Base-by-base conservation (phyloP, 2,888 invertebrate species). In the Epistrophe grossulariae region DNA sequence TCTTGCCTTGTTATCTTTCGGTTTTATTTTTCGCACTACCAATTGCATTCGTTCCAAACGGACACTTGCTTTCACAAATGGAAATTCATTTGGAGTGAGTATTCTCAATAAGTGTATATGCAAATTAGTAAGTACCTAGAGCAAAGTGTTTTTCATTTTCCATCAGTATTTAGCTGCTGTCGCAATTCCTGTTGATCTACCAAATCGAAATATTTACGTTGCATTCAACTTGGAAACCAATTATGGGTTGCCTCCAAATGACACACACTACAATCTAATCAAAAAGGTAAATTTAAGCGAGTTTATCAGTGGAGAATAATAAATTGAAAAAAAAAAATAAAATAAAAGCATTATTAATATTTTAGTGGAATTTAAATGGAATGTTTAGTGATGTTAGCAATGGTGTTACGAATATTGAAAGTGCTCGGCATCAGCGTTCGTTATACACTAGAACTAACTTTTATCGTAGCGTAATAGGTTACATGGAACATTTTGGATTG, bases 201-300 rank as follows among this genome's bases (percentile, higher is more conserved):
- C 95, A 0, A 94, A 95, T 88, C 95, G 95, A 88, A 95, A 95
- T 90, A 95, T 96, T 7, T 96, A 96, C 89, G 93, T 96, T 72
- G 96, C 96, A 0, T 96, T 95, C 91, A 96, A 96, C 92, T 95
- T 96, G 90, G 96, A 96, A 90, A 94, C 95, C 0, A 95, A 95
- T 90, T 96, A 96, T 92, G 92, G 91, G 57, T 91, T 95, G 6
- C 94, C 96, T 0, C 93, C 94, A 31, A 94, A 94, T 0, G 93
- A 94, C 82, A 93, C 94, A 1, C 94, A 94, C 68, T 94, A 94
- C 91, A 88, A 94, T 24, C 94, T 94, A 89, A 94, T 93, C 60
- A 90, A 94, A 79, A 94, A 94, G 70, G 95, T 95, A 91, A 68
- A 28, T 48, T 28, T 17, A 48, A 68, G 50, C 19, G 8, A 68